These are phyloP conservation scores for Cinclus mexicanus DNA, from an alignment of 2,113 vertebrate species.

Conservation along the genomic window DNA sequence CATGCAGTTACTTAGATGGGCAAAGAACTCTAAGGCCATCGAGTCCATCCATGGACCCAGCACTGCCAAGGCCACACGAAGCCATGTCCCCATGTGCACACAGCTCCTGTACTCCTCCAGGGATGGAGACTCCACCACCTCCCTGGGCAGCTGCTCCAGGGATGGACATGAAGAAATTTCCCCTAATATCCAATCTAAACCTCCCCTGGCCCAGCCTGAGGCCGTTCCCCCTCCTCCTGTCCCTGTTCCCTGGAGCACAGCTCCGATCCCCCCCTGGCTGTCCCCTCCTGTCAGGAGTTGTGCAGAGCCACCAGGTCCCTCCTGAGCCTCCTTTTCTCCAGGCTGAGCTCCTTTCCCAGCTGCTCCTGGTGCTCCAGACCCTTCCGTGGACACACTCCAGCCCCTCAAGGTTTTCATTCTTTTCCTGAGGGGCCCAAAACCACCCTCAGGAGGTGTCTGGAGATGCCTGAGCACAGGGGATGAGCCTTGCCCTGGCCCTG, in stretches of 20 bases:
- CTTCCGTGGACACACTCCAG: neutral
- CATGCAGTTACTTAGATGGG: neutral
- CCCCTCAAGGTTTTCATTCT: neutral
- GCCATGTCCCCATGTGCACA: neutral
- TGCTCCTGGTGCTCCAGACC: accelerated
- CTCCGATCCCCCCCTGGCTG: neutral
- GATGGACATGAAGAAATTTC: neutral
- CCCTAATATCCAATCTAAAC: neutral
- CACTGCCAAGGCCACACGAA: neutral
- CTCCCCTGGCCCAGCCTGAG: accelerated
- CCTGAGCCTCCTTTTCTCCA: neutral
- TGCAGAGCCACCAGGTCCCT: neutral
- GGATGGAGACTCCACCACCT: too few species aligned
- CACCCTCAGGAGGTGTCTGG: neutral
- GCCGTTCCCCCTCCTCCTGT: neutral
- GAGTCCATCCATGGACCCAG: neutral
- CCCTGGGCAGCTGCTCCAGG: neutral
- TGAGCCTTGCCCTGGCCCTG: neutral
- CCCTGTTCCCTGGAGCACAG: neutral
- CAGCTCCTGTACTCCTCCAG: neutral
- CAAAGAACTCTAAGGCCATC: neutral
- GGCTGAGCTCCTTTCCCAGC: neutral
- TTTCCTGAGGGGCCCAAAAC: neutral
- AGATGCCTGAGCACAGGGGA: neutral
- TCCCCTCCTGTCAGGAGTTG: neutral